A percentile compares a stretch with the other conserved stretches of the same genome.
Conservation (phyloP, 2,888 invertebrate genomes). For the Apamea anceps region DNA sequence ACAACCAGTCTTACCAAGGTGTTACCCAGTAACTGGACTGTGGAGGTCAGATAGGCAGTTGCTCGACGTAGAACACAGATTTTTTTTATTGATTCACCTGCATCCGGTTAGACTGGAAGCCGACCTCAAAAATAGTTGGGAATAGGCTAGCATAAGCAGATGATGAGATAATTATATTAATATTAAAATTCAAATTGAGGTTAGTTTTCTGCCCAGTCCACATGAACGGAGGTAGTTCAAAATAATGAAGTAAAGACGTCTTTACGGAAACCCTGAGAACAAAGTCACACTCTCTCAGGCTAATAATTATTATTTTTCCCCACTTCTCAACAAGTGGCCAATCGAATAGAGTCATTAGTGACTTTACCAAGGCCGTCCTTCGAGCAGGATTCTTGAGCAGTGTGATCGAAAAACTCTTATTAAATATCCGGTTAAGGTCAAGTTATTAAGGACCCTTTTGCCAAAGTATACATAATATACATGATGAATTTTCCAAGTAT, state of each 20-base stretch:
- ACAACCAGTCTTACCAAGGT: too few species aligned
- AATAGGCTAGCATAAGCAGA: too few species aligned
- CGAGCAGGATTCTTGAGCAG: background rate
- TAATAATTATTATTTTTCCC: constrained; percentile 19
- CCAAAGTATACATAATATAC: background rate
- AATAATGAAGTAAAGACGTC: background rate
- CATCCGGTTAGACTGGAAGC: too few species aligned
- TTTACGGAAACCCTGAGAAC: background rate
- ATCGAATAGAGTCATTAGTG: constrained; percentile 13
- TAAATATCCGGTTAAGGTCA: constrained; percentile 11
- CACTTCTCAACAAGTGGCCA: constrained; percentile 25
- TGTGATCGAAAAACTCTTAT: constrained; percentile 33
- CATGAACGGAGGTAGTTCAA: background rate
- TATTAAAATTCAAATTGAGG: background rate
- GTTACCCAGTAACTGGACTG: too few species aligned
- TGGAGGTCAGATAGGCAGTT: too few species aligned
- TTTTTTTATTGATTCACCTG: too few species aligned
- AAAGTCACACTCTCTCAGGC: background rate
- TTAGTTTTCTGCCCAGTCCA: too few species aligned
- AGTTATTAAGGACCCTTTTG: constrained; percentile 5
- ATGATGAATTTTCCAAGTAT: background rate
- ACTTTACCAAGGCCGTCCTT: constrained; percentile 19
- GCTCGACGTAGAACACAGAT: too few species aligned
- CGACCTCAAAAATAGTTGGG: too few species aligned
- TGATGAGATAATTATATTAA: too few species aligned